Base-by-base conservation (phyloP, 2,888 invertebrate species). In the Drosophila testacea region DNA sequence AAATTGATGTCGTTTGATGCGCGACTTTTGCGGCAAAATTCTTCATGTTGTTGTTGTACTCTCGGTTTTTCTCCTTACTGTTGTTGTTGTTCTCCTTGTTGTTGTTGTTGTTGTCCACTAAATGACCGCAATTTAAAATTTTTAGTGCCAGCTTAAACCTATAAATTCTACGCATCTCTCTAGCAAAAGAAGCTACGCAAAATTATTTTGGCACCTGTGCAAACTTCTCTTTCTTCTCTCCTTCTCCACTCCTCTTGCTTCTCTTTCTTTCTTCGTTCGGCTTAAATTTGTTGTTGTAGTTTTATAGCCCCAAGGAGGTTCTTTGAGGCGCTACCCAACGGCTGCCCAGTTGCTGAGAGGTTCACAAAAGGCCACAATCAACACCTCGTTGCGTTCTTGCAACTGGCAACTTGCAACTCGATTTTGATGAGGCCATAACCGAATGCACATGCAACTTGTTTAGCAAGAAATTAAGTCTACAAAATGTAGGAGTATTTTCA, bases 81-180 rank as follows among this genome's bases (percentile, higher is more conserved):
- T 32, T 41, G 59, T 22, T 50, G 41, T 36, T 56, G 54, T 3
- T 34, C 11, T 41, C 36, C 28, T 34, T 64, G 50, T 38, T 51
- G 51, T 13, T 44, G 38, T 46, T 66, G 61, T 42, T 61, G 59
- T 57, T 59, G 64, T 44, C 69, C 71, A 86, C 83, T 83, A 83
- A 83, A 83, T 83, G 87, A 84, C 73, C 52, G 82, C 82, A 80
- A 84, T 83, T 83, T 84, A 80, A 83, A 87, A 87, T 82, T 87
- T 83, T 84, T 87, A 83, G 82, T 80, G 80, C 82, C 83, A 41
- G 48, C 71, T 48, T 57, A 71, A 68, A 76, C 67, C 84, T 68
- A 87, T 87, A 87, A 83, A 83, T 87, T 80, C 73, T 63, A 66
- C 74, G 46, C 70, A 66, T 61, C 38, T 50, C 78, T 73, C 78